These are phyloP conservation scores for Mus minutoides DNA, from an alignment of 2,797 vertebrate genomes.

Conservation along the genomic window DNA sequence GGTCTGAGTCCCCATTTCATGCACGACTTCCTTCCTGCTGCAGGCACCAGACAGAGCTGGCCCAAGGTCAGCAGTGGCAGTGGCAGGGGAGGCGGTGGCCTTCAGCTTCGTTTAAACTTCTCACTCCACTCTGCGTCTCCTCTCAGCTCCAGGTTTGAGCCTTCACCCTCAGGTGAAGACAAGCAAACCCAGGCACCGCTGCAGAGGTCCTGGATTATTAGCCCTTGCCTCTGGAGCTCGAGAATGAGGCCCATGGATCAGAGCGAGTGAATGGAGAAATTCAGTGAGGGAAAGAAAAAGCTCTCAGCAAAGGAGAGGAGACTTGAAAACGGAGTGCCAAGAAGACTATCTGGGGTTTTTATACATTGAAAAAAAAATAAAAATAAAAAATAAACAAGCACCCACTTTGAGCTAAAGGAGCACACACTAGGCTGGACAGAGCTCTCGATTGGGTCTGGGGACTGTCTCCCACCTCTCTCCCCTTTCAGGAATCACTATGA, in stretches of 20 bases:
- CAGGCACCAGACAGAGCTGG: background rate
- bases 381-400: background rate
- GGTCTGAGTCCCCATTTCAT: slow-evolving; percentile 21
- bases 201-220: background rate
- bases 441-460: background rate
- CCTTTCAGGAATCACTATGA: background rate
- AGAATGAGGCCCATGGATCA: background rate
- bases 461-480: background rate
- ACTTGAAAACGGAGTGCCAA: background rate
- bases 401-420: background rate
- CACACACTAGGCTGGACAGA: background rate
- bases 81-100: background rate
- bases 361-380: background rate
- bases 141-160: background rate
- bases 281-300: background rate
- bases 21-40: slow-evolving; percentile 21
- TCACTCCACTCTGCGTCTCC: background rate
- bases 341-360: too few species aligned
- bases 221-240: background rate
- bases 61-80: background rate
- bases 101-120: background rate
- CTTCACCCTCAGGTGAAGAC: background rate
- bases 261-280: background rate
- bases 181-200: background rate
- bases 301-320: background rate